Evolutionary conservation across 2,113 vertebrate species (phyloP), one percentile per base, ranked within the genome.

Genomic region (Pyrgilauda ruficollis): DNA sequence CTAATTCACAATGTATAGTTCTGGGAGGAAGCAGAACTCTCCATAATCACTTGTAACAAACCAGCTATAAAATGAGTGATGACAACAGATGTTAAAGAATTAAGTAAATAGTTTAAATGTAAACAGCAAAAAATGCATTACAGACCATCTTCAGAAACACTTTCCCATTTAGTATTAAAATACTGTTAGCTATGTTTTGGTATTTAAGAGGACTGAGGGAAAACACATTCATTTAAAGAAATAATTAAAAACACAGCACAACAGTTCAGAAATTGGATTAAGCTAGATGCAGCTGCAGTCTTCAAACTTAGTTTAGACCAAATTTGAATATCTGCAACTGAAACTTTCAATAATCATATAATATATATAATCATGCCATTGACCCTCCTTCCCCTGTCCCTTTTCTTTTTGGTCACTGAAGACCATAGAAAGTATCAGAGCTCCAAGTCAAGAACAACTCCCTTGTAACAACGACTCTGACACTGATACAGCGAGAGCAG

Each of bases 391-490:
- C 41, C 58, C 52, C 20, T 37, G 52, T 93, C 41, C 68, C 83
- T 81, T 69, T 93, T 75, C 39, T 55, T 89, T 94, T 39, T 75
- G 64, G 80, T 64, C 88, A 93, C 83, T 89, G 73, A 92, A 78
- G 90, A 94, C 85, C 64, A 92, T 10, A 93, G 87, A 94, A 95
- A 89, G 62, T 41, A 91, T 75, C 89, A 66, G 62, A 69, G 88
- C 80, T 90, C 14, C 83, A 56, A 90, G 74, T 93, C 79, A 97
- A 90, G 94, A 96, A 96, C 78, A 94, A 86, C 72, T 74, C 50
- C 80, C 91, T 89, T 84, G 28, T 84, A 95, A 92, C 33, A 3
- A 96, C 4, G 4, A 55, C 47, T 92, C 52, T 78, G 80, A 96
- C 73, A 78, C 13, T 23, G 88, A 95, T 94, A 87, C 17, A 93